Base-by-base conservation (phyloP, 2,113 vertebrate genomes). In the Lycocorax pyrrhopterus region DNA sequence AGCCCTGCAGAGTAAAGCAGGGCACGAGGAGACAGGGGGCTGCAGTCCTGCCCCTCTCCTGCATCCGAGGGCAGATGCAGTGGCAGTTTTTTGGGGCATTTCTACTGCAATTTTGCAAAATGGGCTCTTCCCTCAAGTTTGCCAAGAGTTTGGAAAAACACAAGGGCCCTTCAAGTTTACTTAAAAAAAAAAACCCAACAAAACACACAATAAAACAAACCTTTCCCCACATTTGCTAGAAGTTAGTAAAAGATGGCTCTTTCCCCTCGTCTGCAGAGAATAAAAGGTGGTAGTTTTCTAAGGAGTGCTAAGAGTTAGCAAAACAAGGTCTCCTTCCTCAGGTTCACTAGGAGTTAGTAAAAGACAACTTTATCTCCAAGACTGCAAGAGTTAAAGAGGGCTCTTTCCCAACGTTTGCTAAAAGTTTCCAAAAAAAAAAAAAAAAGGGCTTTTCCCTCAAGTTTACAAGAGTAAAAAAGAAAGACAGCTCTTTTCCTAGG, bases 221-320 rank as follows among this genome's bases (percentile, higher is more conserved):
- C 20, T 21, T 55, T 46, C 41, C 19, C 10, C 15, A 14, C 1
- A 0, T 13, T 9, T 4, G 7, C 58, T 27, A 21, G 29, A 8
- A 63, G 33, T 44, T 39, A 68, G 55, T 33, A 62, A 71, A 73
- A 32, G 4, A 32, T 3, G 4, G 2, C 18, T 67, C 27, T 67
- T 79, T 37, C 14, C 5, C 9, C 29, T 23, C 3, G 4, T 47
- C 84, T 26, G 11, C 32, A 30, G 22, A 30, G 51, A 64, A 13
- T 6, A 30, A 62, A 30, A 39, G 13, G 27, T 4, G 7, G 39
- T 18, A 46, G 44, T 37, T 63, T 41, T 20, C 33, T 21, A 35
- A 29, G 0, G 13, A 11, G 5, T 7, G n/a, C 18, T 8, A 4
- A 13, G 8, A 68, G 55, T n/a, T 41, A n/a, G n/a, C 12, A 46